Base-by-base conservation (phyloP, 2,888 invertebrate genomes). In the Gonocerus acuteangulatus region DNA sequence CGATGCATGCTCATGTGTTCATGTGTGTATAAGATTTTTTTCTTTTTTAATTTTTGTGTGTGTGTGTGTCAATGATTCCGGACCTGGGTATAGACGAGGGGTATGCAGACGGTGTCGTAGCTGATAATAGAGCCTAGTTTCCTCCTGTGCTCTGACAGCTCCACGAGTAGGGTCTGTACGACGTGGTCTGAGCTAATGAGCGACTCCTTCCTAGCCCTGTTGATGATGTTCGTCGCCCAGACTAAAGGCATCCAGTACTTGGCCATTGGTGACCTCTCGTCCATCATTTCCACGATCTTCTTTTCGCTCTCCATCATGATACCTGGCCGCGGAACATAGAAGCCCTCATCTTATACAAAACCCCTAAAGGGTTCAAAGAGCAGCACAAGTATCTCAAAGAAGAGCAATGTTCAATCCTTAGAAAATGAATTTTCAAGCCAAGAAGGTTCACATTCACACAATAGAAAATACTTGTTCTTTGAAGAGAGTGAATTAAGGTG, bases 161-260 rank as follows among this genome's bases (percentile, higher is more conserved):
- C 93, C 66, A 88, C 86, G 62, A 94, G 78, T 66, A 95, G 80
- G 4, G 93, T 93, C 75, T 94, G 91, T 15, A 95, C 90, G 63
- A 95, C 89, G 70, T 93, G 94, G 74, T 95, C 95, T 68, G 89
- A 90, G 51, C 84, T 81, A 68, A 92, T 92, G 61, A 91, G 78
- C 0, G 86, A 84, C 70, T 93, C 92, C 71, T 88, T 89, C 64
- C 91, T 78, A 4, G 92, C 91, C 62, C 91, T 79, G 74, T 91
- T 91, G 68, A 93, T 89, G 67, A 93, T 89, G 73, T 91, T 91
- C 7, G 92, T 90, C 47, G 92, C 92, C 93, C 93, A 93, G 16
- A 92, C 90, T 58, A 92, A 76, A 0, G 93, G 93, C 89, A 93
- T 90, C 92, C 92, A 93, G 73, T 92, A 93, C 77, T 86, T 86